A percentile compares a stretch with the other conserved stretches of the same genome.
phyloP scores from a whole-genome alignment of 2,888 invertebrate genomes.

The Amblyteles armatorius region DNA sequence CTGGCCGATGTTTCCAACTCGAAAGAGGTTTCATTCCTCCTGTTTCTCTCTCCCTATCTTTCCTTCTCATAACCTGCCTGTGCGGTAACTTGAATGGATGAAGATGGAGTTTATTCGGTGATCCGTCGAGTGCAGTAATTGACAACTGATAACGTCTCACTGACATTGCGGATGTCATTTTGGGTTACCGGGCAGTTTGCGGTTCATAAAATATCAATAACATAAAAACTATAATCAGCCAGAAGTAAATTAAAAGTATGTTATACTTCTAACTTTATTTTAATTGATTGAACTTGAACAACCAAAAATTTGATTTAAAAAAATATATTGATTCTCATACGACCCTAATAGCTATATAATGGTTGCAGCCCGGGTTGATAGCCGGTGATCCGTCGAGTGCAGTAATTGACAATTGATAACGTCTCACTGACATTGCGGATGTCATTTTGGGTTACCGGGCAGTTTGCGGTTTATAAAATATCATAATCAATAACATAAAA shows the following conservation, averaged over 20 bases:
- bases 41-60: background rate
- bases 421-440: background rate
- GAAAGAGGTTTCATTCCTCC: background rate
- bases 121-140: constrained; percentile 3
- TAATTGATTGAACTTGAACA: background rate
- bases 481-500: no score
- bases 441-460: background rate
- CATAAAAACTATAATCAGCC: no score
- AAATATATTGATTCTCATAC: background rate
- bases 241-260: no score
- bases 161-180: background rate
- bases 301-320: background rate
- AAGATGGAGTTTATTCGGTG: constrained; percentile 5
- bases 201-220: background rate
- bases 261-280: background rate
- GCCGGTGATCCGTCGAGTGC: constrained; percentile 1
- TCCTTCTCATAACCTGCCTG: background rate
- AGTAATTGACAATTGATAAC: constrained; percentile 17
- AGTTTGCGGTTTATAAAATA: background rate
- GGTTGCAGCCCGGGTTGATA: no score
- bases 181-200: background rate
- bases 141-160: constrained; percentile 8
- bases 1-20: background rate
- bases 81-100: background rate
- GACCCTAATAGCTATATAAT: background rate